These are phyloP conservation scores for Ellobius talpinus DNA, from an alignment of 2,113 vertebrate species.

Conservation along the genomic window DNA sequence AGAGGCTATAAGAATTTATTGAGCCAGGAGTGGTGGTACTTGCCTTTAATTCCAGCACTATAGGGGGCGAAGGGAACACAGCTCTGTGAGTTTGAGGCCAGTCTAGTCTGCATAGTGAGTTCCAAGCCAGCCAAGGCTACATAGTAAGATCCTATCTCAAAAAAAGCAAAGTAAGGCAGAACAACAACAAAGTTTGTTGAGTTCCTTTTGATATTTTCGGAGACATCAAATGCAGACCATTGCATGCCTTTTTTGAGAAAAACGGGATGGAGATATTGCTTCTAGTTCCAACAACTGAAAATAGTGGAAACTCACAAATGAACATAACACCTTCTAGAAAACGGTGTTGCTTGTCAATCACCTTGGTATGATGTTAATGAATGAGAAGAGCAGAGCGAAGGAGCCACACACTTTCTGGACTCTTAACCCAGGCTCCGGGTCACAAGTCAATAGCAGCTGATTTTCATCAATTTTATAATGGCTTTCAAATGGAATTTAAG, in stretches of 20 bases:
- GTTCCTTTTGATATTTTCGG: not conserved
- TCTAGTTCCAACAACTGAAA: not conserved
- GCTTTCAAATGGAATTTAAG: not conserved
- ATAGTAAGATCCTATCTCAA: not conserved
- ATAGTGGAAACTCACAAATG: not conserved
- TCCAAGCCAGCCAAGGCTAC: not conserved
- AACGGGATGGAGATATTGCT: not conserved
- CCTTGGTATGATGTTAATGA: not conserved
- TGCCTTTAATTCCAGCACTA: not conserved
- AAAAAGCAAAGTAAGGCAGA: not conserved
- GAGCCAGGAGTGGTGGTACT: not conserved
- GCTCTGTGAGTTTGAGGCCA: not conserved
- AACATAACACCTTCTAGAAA: not conserved
- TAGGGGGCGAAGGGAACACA: rapidly evolving
- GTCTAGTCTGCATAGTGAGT: not conserved
- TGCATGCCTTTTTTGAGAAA: constrained; percentile 4
- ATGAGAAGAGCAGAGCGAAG: not conserved
- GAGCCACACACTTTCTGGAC: not conserved
- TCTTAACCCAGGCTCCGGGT: not conserved
- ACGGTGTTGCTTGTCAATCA: not conserved
- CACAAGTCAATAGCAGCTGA: not conserved
- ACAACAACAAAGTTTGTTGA: not conserved
- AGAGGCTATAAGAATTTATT: not conserved
- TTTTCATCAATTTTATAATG: not conserved
- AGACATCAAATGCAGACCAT: not conserved